Base-by-base conservation (phyloP, 2,797 vertebrate genomes). In the Varecia variegata region DNA sequence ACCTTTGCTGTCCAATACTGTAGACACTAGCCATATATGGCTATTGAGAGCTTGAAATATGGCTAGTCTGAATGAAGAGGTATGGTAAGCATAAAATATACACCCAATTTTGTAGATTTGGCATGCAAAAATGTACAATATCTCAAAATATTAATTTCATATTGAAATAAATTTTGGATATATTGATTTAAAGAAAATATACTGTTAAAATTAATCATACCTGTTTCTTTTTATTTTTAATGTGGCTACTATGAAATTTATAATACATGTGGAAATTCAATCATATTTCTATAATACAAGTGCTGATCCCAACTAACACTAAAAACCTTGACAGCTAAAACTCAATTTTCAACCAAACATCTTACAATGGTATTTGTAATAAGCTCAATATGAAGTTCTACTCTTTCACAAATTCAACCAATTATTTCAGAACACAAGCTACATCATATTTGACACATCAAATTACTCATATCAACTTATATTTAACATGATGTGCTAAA, bases 301-400 rank as follows among this genome's bases (percentile, higher is more conserved):
- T 68, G 2, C 27, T 93, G 14, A 93, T 88, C 27, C 21, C 84
- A 47, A 85, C 35, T 65, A 97, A 88, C 32, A 40, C 6, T 86
- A 52, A 96, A 96, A 96, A 92, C 9, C 43, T 50, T 82, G 25
- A 89, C 23, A 93, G 58, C 32, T 82, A 74, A 95, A 94, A 88
- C 23, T 87, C 62, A 93, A 65, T 60, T 60, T 74, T 92, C 74
- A 62, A 65, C 54, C 32, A 85, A 93, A 93, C 30, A 94, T 38
- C 47, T 67, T 84, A 60, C 3, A 76, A 27, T 52, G 12, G 62
- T 67, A 87, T 76, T 50, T 94, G 52, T 76, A 90, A 93, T 73
- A 83, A 97, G 30, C 30, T 83, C 43, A 80, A 43, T 47, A 90
- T 30, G 18, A 79, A 62, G 32, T 47, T 11, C 65, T 84, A 79